Conservation (phyloP, 2,113 vertebrate genomes). For the Corapipo altera region DNA sequence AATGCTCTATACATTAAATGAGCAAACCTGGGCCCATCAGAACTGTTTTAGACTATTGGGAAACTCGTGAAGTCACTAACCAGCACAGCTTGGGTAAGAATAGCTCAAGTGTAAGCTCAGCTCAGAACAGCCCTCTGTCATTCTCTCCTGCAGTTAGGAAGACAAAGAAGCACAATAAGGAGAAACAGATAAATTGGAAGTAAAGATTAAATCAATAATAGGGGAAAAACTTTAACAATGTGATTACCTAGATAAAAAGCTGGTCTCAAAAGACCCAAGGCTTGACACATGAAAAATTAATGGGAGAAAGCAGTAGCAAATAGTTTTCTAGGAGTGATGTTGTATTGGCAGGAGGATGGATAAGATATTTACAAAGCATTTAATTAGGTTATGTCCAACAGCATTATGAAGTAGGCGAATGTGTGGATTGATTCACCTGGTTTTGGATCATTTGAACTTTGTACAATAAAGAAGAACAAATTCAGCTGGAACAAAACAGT, state of each 20-base stretch:
- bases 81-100: background rate
- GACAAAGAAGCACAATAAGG: background rate
- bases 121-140: background rate
- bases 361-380: background rate
- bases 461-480: background rate
- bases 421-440: background rate
- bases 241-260: slow-evolving; percentile 10
- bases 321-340: background rate
- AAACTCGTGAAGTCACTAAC: background rate
- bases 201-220: background rate
- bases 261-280: background rate
- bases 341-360: background rate
- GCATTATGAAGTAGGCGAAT: background rate
- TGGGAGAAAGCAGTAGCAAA: background rate
- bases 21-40: background rate
- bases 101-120: background rate
- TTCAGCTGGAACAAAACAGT: background rate
- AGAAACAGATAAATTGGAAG: background rate
- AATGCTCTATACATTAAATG: background rate
- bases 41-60: background rate
- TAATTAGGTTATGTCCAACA: background rate
- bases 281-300: background rate
- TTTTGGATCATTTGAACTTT: background rate
- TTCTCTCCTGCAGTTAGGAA: background rate
- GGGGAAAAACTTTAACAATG: background rate